Evolutionary conservation across 2,113 vertebrate genomes (phyloP).

Genomic region (Willisornis vidua): DNA sequence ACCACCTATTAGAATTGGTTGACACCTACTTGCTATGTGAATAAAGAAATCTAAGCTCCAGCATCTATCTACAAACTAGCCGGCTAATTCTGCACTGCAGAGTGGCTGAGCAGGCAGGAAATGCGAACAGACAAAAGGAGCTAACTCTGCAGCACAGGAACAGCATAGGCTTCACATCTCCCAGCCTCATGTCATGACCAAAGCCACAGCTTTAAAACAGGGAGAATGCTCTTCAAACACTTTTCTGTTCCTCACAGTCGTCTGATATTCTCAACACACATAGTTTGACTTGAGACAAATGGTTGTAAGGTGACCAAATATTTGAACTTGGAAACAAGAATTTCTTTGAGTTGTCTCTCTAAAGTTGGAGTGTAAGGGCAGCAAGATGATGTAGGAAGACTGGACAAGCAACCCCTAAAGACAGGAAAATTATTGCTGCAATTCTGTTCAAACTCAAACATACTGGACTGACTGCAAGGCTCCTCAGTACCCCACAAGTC

Average conservation of each 20-base stretch:
- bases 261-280: background rate
- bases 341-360: background rate
- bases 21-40: background rate
- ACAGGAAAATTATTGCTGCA: background rate
- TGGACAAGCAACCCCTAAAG: background rate
- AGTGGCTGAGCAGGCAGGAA: accelerated
- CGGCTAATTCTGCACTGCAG: background rate
- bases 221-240: background rate
- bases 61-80: background rate
- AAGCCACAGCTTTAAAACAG: background rate
- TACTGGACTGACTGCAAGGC: background rate
- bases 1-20: background rate
- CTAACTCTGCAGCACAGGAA: background rate
- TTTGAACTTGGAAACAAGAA: background rate
- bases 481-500: background rate
- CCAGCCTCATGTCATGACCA: background rate
- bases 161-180: background rate
- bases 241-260: background rate
- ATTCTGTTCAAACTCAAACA: background rate
- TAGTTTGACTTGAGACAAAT: background rate
- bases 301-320: background rate
- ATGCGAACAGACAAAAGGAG: background rate
- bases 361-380: background rate
- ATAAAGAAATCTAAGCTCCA: background rate
- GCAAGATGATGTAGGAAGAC: background rate